Percentiles rank a stretch among this genome's conserved stretches.
Conservation (phyloP, 2,888 invertebrate species). For the Dicyrtomina minuta region DNA sequence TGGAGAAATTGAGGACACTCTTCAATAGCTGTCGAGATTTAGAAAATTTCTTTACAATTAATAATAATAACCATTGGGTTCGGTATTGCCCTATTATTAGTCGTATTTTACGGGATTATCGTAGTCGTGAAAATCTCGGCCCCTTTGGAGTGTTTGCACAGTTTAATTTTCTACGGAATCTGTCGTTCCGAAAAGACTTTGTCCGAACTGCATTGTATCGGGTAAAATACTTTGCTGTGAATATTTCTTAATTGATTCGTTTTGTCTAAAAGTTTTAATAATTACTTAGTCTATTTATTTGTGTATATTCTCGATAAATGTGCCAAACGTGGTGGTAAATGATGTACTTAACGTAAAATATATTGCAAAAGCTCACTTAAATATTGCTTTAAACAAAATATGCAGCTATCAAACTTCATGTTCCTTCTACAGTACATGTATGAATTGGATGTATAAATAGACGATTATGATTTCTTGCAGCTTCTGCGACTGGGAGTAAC, state of each 20-base stretch:
- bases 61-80: conserved; percentile 1
- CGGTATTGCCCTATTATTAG: conserved; percentile 25
- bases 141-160: neutral
- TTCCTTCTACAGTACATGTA: no score
- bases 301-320: no score
- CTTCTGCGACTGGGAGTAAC: conserved; percentile 7
- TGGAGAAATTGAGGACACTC: conserved; percentile 19
- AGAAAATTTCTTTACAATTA: conserved; percentile 19
- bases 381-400: no score
- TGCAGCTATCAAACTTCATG: no score
- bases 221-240: conserved; percentile 2
- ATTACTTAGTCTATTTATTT: no score
- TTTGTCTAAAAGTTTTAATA: no score
- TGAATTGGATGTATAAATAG: no score
- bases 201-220: conserved; percentile 6
- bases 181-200: conserved; percentile 26
- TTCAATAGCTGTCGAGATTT: conserved; percentile 24
- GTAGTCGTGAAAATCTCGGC: neutral
- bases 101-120: conserved; percentile 11
- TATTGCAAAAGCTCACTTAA: no score
- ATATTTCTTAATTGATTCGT: neutral
- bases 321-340: no score
- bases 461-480: neutral
- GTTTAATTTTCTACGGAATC: conserved; percentile 6
- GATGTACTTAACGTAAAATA: no score